Evolutionary conservation across 2,888 invertebrate genomes (phyloP), one percentile per base, ranked within the genome.

Genomic region (Drosophila mulleri): DNA sequence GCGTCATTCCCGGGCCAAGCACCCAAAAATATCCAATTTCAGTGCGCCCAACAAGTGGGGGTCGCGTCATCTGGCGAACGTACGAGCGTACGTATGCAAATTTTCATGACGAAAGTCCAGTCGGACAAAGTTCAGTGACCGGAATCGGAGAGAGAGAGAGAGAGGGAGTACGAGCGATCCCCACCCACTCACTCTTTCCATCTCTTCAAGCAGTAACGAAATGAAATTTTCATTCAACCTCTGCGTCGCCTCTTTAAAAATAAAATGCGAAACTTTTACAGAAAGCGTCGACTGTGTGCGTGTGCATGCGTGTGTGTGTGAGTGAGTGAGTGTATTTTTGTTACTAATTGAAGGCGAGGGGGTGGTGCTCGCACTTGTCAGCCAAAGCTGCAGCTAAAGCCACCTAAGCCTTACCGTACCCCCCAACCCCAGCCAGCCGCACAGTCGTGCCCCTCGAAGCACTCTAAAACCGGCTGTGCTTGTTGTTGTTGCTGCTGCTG

Each of bases 81-180:
- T 16, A n/a, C 61, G 41, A 44, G 52, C 63, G 60, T 53, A 64
- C 83, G 82, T 85, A 88, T 88, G 86, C 81, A 75, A 76, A 75
- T 83, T 79, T 89, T 83, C 75, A 57, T 89, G 86, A 89, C 86
- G 86, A 85, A 88, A 88, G 90, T 88, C 89, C 89, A 85, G 67
- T 89, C 88, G 90, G 88, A 85, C 83, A 88, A 89, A 89, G 86
- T 88, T 87, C 86, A 88, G 53, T 73, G 88, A 89, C 84, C 84
- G 78, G 16, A 29, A 32, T 18, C 48, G 20, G 7, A 52, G 2
- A 53, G 39, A 16, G 37, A 23, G 37, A 37, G 37, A 5, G 26
- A 26, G 26, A 26, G 5, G 12, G 35, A 12, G 50, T 26, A 6
- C 26, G 7, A 61, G 11, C 9, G n/a, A 7, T 6, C 12, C 3